Evolutionary conservation across 2,888 invertebrate species (phyloP), one percentile per base, ranked within the genome.

Genomic region (Autographa pulchrina): DNA sequence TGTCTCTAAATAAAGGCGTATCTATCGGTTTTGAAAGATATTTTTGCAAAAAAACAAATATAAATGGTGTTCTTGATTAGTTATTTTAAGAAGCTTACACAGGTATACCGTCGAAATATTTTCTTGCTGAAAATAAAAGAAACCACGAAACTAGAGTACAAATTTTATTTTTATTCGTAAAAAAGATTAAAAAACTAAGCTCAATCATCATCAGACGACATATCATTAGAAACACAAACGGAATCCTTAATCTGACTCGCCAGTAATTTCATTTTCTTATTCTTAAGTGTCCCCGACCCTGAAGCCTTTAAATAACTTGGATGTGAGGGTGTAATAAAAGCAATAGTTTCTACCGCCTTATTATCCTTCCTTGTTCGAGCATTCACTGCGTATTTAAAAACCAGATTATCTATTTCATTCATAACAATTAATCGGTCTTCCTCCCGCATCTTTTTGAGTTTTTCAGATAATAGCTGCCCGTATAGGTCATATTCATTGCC

Each of bases 351-450:
- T 4, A 43, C 20, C 14, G 43, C 3, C 9, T 8, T 7, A 7
- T 9, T 62, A 16, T 62, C 43, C 14, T 25, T 43, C 5, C 43
- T 48, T 2, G 62, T 48, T 31, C 43, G 25, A 43, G 62, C 43
- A 31, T 62, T 62, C 0, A 62, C 43, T 2, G 43, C 43, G 43
- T 43, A 43, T 43, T 62, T 62, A 18, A 62, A 62, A 25, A 43
- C 62, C 16, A 62, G 16, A 48, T 62, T 62, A 11, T 62, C 62
- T 48, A 62, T 62, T 43, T 62, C 62, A 16, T 62, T 62, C 62
- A 62, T 62, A 14, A 62, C 43, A 31, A 62, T 43, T 9, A 62
- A 9, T 31, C 62, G 43, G 25, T 62, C 62, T 43, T 1, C 25
- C 0, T 62, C 62, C 1, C 31, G 25, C 43, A 62, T 43, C 16